phyloP scores from a whole-genome alignment of 2,113 vertebrate genomes.

The Oreotrochilus melanogaster region DNA sequence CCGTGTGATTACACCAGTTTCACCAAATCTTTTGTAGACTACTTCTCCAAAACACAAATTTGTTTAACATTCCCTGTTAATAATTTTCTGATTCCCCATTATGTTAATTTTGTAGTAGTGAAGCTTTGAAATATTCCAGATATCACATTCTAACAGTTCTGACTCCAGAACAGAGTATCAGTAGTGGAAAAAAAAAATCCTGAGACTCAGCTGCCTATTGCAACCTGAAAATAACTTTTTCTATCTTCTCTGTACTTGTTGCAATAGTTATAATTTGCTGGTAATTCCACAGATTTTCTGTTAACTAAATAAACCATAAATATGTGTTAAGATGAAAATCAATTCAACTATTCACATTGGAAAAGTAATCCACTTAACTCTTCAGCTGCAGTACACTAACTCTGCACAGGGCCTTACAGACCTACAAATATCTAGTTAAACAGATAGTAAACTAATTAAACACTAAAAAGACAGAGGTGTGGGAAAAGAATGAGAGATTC shows the following conservation, averaged over 20 bases:
- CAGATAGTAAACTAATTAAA: background rate
- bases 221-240: background rate
- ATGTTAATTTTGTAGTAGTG: background rate
- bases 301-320: conserved; percentile 8
- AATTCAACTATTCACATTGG: background rate
- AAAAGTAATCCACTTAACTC: conserved; percentile 3
- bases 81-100: background rate
- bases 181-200: background rate
- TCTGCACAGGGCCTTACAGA: background rate
- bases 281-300: background rate
- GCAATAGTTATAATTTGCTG: background rate
- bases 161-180: background rate
- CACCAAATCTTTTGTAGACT: background rate
- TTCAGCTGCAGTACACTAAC: background rate
- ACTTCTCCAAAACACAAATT: background rate
- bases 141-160: background rate
- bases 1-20: background rate
- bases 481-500: background rate
- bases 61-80: background rate
- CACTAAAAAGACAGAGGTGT: background rate
- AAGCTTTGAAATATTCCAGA: background rate
- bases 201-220: no score
- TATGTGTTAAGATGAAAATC: background rate
- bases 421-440: background rate
- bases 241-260: background rate